Evolutionary conservation across 2,113 vertebrate species (phyloP).

Genomic region (Chaetodon trifascialis): DNA sequence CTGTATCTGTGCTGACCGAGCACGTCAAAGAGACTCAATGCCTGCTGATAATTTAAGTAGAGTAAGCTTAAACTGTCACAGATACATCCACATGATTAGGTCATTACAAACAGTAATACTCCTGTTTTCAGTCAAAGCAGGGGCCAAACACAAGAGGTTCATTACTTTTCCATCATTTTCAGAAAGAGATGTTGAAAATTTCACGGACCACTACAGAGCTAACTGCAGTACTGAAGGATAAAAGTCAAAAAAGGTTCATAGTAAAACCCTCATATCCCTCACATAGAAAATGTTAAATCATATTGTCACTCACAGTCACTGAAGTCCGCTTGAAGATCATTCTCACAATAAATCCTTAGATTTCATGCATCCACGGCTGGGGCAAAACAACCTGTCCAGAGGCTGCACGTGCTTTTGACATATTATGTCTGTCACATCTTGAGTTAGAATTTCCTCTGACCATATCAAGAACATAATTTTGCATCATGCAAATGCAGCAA

Average conservation of each 20-base stretch:
- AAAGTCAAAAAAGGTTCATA: constrained; percentile 25
- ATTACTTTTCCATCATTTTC: constrained; percentile 36
- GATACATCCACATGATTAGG: constrained; percentile 30
- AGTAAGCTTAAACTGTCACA: constrained; percentile 26
- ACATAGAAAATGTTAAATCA: constrained; percentile 28
- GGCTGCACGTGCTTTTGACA: not conserved
- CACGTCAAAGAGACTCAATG: constrained; percentile 31
- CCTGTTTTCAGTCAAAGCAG: constrained; percentile 1
- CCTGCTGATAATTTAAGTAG: constrained; percentile 24
- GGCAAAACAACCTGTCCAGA: not conserved
- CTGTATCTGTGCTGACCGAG: constrained; percentile 21
- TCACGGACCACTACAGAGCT: constrained; percentile 24
- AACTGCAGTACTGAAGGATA: constrained; percentile 19
- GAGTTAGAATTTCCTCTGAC: not conserved
- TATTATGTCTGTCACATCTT: constrained; percentile 31
- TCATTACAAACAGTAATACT: constrained; percentile 25
- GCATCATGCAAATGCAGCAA: constrained; percentile 5
- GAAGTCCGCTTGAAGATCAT: not conserved
- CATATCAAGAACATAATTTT: constrained; percentile 13
- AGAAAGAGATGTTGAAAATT: constrained; percentile 25
- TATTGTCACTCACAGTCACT: constrained; percentile 15
- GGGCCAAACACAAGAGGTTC: constrained; percentile 35
- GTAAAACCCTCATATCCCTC: constrained; percentile 27
- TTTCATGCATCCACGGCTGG: constrained; percentile 8
- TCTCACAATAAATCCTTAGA: constrained; percentile 20